phyloP scores from a whole-genome alignment of 2,113 vertebrate species.

The Perognathus longimembris region DNA sequence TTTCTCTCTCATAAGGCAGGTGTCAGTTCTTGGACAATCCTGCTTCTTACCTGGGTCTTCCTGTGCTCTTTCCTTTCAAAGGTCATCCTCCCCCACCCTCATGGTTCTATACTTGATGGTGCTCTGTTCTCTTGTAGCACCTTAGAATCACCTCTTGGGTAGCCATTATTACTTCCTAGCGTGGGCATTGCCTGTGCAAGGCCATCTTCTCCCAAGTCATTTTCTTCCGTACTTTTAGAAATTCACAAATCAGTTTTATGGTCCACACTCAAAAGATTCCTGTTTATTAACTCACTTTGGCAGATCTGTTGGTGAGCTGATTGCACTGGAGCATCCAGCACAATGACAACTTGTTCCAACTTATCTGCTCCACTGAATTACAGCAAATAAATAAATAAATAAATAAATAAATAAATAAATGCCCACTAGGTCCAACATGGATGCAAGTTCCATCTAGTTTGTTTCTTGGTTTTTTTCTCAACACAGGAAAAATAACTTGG shows the following conservation, averaged over 20 bases:
- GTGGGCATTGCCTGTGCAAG: not conserved
- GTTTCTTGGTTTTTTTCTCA: slow-evolving; percentile 47
- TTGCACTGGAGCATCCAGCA: not conserved
- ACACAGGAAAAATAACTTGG: not conserved
- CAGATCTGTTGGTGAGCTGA: not conserved
- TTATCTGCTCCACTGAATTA: not conserved
- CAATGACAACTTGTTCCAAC: not conserved
- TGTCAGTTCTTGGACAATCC: not conserved
- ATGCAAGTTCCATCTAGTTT: not conserved
- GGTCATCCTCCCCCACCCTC: too few relatives aligned
- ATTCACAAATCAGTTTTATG: not conserved
- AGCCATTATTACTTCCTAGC: not conserved
- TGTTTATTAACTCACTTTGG: not conserved
- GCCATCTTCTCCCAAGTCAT: not conserved
- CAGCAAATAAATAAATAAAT: not conserved
- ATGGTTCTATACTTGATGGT: not conserved
- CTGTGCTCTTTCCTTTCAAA: not conserved
- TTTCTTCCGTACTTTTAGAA: slow-evolving; percentile 33
- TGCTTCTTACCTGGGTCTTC: not conserved
- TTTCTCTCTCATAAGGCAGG: not conserved
- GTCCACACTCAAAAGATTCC: not conserved
- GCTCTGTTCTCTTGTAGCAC: not conserved
- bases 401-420: not conserved
- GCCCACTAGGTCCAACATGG: not conserved
- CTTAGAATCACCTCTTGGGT: not conserved